These are phyloP conservation scores for Cinclus mexicanus DNA, from an alignment of 2,113 vertebrate species.

Conservation along the genomic window DNA sequence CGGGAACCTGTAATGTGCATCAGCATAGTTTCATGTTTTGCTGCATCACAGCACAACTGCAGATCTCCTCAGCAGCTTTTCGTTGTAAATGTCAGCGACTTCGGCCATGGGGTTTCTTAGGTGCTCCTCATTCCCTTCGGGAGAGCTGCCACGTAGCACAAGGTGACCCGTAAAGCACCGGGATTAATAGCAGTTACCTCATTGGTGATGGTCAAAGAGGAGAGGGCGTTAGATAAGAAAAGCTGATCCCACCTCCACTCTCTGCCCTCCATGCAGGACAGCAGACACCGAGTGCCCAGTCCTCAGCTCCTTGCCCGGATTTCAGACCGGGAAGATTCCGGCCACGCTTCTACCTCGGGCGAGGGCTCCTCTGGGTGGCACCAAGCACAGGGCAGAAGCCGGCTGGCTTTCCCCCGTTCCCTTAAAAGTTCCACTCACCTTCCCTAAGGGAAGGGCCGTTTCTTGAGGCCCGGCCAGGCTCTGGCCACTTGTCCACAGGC, in stretches of 20 bases:
- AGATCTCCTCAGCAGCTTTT: neutral
- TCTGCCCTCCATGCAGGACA: neutral
- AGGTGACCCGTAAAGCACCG: constrained; percentile 24
- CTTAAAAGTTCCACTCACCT: neutral
- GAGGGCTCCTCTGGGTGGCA: neutral
- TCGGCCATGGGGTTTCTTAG: neutral
- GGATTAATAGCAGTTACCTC: constrained; percentile 45
- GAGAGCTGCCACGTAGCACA: constrained; percentile 35
- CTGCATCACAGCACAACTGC: neutral
- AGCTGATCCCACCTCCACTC: neutral
- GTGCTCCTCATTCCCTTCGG: neutral
- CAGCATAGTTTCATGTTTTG: neutral
- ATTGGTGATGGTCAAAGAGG: neutral
- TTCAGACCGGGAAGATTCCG: neutral
- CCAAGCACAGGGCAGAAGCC: neutral
- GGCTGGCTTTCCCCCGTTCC: neutral
- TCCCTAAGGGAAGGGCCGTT: neutral
- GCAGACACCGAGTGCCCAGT: neutral
- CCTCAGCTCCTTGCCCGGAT: neutral
- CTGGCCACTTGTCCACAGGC: neutral
- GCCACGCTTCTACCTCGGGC: rapidly evolving
- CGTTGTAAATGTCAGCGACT: neutral
- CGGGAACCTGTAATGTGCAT: neutral
- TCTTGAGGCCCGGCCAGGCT: neutral
- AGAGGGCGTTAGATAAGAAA: neutral